These are phyloP conservation scores for Anadara kagoshimensis DNA, from an alignment of 1,140 invertebrate genomes.

Conservation along the genomic window DNA sequence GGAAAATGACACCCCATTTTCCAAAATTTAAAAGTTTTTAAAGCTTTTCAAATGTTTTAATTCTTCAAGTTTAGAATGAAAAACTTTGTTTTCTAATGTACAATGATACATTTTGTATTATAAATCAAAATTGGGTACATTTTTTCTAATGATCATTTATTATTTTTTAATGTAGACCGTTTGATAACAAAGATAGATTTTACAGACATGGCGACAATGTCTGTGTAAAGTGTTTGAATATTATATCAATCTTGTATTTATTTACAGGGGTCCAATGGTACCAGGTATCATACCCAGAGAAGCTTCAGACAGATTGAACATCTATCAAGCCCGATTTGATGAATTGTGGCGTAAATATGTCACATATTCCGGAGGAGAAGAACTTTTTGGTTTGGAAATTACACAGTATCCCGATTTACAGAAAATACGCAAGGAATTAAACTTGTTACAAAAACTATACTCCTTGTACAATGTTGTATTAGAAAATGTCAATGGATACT, in stretches of 20 bases:
- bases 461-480: slow-evolving; percentile 98
- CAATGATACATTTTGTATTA: too few species aligned
- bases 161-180: too few species aligned
- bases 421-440: slow-evolving; percentile 93
- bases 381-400: slow-evolving; percentile 91
- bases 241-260: neutral
- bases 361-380: slow-evolving; percentile 95
- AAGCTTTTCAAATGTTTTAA: too few species aligned
- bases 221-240: too few species aligned
- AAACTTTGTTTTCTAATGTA: too few species aligned
- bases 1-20: too few species aligned
- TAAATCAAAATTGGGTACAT: too few species aligned
- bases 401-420: slow-evolving; percentile 95
- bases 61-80: too few species aligned
- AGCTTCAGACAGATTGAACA: slow-evolving; percentile 92
- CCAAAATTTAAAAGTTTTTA: too few species aligned
- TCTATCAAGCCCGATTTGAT: slow-evolving; percentile 96
- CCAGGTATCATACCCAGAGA: slow-evolving; percentile 91
- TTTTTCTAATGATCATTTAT: too few species aligned
- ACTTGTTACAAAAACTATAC: slow-evolving; percentile 95
- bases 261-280: slow-evolving; percentile 89
- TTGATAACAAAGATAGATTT: too few species aligned
- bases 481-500: slow-evolving; percentile 95
- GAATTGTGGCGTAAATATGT: slow-evolving; percentile 95
- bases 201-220: too few species aligned